Base-by-base conservation (phyloP, 2,888 invertebrate genomes). In the Athalia rosae region DNA sequence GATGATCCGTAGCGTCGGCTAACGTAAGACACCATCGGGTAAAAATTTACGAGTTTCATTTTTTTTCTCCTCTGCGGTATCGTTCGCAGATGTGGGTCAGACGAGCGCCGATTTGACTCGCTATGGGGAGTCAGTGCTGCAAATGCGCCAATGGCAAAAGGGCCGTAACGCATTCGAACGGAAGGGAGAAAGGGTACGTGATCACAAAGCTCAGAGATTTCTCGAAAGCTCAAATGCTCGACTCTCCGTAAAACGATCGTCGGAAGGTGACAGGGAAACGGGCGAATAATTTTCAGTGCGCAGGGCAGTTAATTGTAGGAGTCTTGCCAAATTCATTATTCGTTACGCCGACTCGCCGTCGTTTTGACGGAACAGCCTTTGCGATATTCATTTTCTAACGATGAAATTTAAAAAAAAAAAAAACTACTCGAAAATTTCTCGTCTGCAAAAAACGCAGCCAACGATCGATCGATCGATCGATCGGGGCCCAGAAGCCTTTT, bases 101-200 rank as follows among this genome's bases (percentile, higher is more conserved):
- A 28, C 28, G 28, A 28, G 2, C 28, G 28, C 13, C 4, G 56
- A 9, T 13, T 50, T 7, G 45, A 28, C 13, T 41, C 56, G 76
- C 73, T 78, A 90, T 90, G 90, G 90, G 90, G 74, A 88, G 87
- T 82, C 88, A 90, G 80, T 90, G 90, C 80, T 90, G 90, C 86
- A 90, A 90, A 84, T 90, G 90, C 81, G 85, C 87, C 81, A 87
- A 89, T 45, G 85, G 86, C 79, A 87, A 87, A 77, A 88, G 88
- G 78, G 81, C 82, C 45, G 80, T 83, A 66, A 78, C 79, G 81
- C 81, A 85, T 59, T 85, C 83, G 53, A 83, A 85, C 77, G 84
- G 84, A 80, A 84, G 85, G 67, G 81, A 82, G 82, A 79, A 82
- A 81, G 83, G 84, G 83, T 85, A 84, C 79, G 83, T n/a, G n/a